Percentiles rank a stretch among this genome's conserved stretches.
phyloP scores from a whole-genome alignment of 2,113 vertebrate genomes.

The Halcyon senegalensis region DNA sequence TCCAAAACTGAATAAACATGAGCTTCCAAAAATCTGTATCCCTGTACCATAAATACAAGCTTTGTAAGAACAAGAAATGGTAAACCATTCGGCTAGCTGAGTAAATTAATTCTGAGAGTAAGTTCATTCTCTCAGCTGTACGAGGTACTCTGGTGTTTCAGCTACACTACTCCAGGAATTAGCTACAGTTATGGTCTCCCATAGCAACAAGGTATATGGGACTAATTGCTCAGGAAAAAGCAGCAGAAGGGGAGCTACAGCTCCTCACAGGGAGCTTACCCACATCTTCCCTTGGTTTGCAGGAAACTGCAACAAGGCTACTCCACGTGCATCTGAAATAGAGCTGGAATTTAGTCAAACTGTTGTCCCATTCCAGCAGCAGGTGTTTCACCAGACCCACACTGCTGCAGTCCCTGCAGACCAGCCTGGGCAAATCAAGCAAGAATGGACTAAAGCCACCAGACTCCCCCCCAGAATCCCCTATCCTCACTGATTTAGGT shows the following conservation, averaged over 20 bases:
- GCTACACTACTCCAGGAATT: background rate
- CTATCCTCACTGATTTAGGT: background rate
- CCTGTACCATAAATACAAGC: background rate
- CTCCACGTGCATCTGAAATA: conserved; percentile 83
- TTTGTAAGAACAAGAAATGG: background rate
- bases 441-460: background rate
- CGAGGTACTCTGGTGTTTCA: background rate
- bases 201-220: background rate
- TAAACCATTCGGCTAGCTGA: background rate
- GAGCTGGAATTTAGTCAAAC: background rate
- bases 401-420: background rate
- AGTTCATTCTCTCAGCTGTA: accelerated
- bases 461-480: background rate
- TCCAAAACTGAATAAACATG: background rate
- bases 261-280: conserved; percentile 57
- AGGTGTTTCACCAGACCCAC: background rate
- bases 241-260: background rate
- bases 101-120: background rate
- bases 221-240: background rate
- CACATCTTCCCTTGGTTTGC: conserved; percentile 83
- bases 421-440: background rate
- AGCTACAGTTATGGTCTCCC: background rate
- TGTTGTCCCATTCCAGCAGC: background rate
- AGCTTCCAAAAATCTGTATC: background rate
- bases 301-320: conserved; percentile 88